Base-by-base conservation (phyloP, 2,797 vertebrate species). In the Rhinichthys osculus region DNA sequence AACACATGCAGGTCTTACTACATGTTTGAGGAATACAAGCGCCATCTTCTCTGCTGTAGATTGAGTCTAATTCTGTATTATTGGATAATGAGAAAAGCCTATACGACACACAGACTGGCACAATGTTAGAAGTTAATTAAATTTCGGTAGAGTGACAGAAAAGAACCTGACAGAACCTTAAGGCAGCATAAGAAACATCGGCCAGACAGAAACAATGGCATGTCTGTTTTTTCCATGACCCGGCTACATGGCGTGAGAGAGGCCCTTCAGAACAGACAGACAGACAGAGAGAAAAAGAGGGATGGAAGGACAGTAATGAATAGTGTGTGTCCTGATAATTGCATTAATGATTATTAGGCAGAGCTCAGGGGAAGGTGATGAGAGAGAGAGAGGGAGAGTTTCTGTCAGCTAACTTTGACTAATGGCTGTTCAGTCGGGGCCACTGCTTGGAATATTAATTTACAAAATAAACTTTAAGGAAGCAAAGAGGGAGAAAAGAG, bases 271-370 rank as follows among this genome's bases (percentile, higher is more conserved):
- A 85, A 30, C 70, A 79, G 78, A 81, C 19, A 64, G 57, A 38
- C 76, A 79, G 78, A 81, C 14, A 21, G 54, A 42, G 77, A 87
- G 80, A 85, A 74, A 84, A 50, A 71, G 52, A 81, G 19, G 73
- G 44, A 89, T 59, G 59, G 77, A 82, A 78, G 82, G 85, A 82
- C 81, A 21, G 87, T 91, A 93, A 95, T 95, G 92, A 94, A 94
- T 93, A 86, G 78, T 91, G 81, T 90, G 91, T 88, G 90, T 93
- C 91, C 91, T 89, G 91, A 94, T 93, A 93, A 95, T 93, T 90
- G 87, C 90, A 90, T 92, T 93, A 94, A 93, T 93, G 92, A 94
- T 94, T 94, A 93, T 94, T 92, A 95, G 90, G 89, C 90, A 92
- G 90, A 93, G 81, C 89, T 62, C 81, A 90, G 89, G 90, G 89